Conservation (phyloP, 2,113 vertebrate genomes). For the Sigmodon hispidus region DNA sequence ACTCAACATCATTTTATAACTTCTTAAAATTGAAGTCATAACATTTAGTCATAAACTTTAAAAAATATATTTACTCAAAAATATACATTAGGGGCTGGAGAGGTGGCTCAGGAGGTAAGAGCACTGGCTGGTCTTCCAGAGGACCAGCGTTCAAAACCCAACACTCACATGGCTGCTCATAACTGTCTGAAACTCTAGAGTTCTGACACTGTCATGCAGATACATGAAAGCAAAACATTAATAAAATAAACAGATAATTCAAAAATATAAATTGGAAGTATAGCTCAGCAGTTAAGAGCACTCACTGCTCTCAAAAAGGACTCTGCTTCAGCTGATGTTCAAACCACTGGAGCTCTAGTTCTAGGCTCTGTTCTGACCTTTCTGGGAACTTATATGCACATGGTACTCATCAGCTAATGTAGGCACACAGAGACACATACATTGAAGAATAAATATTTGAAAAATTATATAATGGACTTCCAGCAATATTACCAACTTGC, state of each 20-base stretch:
- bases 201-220: too few relatives aligned
- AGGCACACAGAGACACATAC: not conserved
- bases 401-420: too few relatives aligned
- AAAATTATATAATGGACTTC: not conserved
- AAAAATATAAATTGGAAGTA: too few relatives aligned
- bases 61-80: not conserved
- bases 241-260: too few relatives aligned
- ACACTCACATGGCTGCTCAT: too few relatives aligned
- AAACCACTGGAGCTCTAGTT: too few relatives aligned
- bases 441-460: not conserved
- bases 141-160: too few relatives aligned
- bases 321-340: too few relatives aligned
- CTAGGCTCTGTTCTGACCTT: not conserved
- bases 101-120: not conserved
- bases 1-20: not conserved
- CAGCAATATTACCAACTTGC: not conserved
- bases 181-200: too few relatives aligned
- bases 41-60: not conserved
- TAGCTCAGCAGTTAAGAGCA: too few relatives aligned
- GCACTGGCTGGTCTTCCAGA: not conserved
- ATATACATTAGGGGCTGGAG: not conserved
- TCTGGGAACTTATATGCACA: not conserved
- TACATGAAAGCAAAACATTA: too few relatives aligned
- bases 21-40: constrained; percentile 2
- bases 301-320: too few relatives aligned